These are phyloP conservation scores for Hemibagrus guttatus DNA, from an alignment of 2,797 vertebrate species.

Conservation along the genomic window DNA sequence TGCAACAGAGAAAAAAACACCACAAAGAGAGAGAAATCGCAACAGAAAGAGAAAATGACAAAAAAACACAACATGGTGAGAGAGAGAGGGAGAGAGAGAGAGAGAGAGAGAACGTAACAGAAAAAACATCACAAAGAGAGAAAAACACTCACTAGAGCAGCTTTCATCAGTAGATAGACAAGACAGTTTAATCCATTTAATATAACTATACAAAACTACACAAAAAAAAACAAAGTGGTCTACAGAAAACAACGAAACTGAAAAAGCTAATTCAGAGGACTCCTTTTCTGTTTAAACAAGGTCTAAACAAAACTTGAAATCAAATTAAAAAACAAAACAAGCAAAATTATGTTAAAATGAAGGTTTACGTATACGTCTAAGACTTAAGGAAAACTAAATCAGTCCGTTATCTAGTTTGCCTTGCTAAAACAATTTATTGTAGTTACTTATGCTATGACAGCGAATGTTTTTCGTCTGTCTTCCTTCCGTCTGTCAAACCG, in stretches of 20 bases:
- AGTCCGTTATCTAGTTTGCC: background rate
- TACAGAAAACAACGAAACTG: background rate
- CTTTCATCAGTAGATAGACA: background rate
- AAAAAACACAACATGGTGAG: background rate
- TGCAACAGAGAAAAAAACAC: background rate
- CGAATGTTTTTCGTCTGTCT: background rate
- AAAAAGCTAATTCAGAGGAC: background rate
- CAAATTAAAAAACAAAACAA: background rate
- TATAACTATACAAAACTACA: background rate
- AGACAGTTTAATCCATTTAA: background rate
- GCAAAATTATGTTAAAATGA: no score
- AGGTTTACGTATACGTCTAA: no score
- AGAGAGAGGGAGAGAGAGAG: background rate
- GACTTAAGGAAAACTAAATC: no score
- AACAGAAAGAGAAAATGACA: background rate
- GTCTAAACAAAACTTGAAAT: background rate
- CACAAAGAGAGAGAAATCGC: background rate
- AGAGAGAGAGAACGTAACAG: no score
- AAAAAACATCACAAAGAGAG: background rate
- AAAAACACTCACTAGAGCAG: background rate
- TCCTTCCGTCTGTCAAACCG: background rate
- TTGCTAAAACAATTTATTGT: background rate
- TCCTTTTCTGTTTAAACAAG: background rate
- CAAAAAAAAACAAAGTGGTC: background rate
- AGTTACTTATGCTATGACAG: background rate